Evolutionary conservation across 2,888 invertebrate genomes (phyloP).

Genomic region (Orthosia gothica): DNA sequence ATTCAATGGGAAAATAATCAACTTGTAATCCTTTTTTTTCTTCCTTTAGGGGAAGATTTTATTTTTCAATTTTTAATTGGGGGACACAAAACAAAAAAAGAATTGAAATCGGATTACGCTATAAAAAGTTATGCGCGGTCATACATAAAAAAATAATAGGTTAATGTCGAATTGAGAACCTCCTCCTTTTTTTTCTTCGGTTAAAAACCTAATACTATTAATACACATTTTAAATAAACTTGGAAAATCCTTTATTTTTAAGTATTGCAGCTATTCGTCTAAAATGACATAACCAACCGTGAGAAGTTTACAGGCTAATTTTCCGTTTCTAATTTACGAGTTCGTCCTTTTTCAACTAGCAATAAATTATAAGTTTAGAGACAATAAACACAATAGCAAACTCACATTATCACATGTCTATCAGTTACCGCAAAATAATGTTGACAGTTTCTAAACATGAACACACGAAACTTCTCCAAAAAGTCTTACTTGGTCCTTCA

Average conservation of each 20-base stretch:
- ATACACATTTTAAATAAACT: not conserved
- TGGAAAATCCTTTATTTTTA: not conserved
- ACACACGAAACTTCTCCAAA: conserved; percentile 16
- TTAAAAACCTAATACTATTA: not conserved
- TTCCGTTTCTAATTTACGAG: not conserved
- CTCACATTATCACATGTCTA: not conserved
- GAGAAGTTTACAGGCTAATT: not conserved
- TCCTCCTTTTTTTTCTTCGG: no score
- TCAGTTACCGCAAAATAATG: conserved; percentile 14
- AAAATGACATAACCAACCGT: not conserved
- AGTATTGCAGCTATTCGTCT: no score
- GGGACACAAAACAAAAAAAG: no score
- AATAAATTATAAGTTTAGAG: conserved; percentile 3
- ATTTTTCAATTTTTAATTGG: no score
- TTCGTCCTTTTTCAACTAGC: not conserved
- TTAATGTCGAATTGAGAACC: no score
- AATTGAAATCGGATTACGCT: no score
- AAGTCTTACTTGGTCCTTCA: not conserved
- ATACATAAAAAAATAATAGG: no score
- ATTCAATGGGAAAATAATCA: no score
- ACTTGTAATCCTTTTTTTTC: no score
- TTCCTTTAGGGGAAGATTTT: no score
- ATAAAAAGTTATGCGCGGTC: no score
- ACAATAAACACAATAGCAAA: not conserved
- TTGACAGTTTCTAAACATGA: conserved; percentile 12